phyloP scores from a whole-genome alignment of 2,888 invertebrate species.

The Doris montereyensis region DNA sequence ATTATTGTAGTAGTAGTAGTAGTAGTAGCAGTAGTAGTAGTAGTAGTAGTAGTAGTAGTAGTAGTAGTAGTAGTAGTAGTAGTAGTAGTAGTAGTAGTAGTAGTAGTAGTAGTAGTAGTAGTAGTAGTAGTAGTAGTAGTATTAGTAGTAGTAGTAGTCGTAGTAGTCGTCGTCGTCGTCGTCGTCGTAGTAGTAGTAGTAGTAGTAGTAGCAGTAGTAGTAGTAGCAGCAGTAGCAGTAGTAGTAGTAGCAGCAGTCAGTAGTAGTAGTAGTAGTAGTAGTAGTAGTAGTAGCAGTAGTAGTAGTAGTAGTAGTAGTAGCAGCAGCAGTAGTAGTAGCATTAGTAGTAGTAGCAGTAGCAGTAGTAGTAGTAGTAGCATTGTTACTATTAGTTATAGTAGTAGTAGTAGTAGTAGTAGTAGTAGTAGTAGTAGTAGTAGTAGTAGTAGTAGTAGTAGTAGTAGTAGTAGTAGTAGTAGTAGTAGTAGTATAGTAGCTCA shows the following conservation, averaged over 20 bases:
- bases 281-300: background rate
- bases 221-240: slow-evolving; percentile 2
- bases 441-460: slow-evolving; percentile 37
- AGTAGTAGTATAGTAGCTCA: no score
- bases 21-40: slow-evolving; percentile 11
- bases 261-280: background rate
- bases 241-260: background rate
- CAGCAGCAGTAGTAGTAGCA: no score
- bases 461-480: slow-evolving; percentile 28
- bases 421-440: slow-evolving; percentile 34
- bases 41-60: slow-evolving; percentile 31
- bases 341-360: no score
- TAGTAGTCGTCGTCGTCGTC: no score
- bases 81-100: slow-evolving; percentile 37
- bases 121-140: no score
- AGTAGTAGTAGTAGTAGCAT: background rate
- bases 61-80: slow-evolving; percentile 33
- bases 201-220: background rate
- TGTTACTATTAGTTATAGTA: background rate
- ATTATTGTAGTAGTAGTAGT: background rate
- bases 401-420: slow-evolving; percentile 34
- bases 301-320: slow-evolving; percentile 23
- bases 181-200: no score
- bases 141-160: no score
- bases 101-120: slow-evolving; percentile 30